phyloP scores from a whole-genome alignment of 2,113 vertebrate genomes.

The Crotalus helleri region DNA sequence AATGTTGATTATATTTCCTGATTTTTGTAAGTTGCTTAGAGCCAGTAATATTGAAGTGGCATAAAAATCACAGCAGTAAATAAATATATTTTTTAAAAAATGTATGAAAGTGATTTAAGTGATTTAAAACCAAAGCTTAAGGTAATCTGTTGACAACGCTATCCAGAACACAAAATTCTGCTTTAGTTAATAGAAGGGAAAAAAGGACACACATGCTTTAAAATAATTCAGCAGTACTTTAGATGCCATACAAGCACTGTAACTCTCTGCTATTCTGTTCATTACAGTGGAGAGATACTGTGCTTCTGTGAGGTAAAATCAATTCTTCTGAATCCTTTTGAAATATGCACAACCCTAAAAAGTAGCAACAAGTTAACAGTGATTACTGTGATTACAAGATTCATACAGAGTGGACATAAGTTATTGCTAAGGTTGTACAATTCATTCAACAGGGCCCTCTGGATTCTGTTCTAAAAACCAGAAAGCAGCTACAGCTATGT shows the following conservation, averaged over 20 bases:
- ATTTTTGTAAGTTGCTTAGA: not conserved
- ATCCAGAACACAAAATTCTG: not conserved
- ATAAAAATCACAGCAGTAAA: not conserved
- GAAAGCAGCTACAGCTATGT: not conserved
- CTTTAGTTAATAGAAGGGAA: not conserved
- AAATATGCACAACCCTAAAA: not conserved
- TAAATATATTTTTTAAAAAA: not conserved
- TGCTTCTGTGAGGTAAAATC: not conserved
- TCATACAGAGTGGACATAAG: not conserved
- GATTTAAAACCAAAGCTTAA: not conserved
- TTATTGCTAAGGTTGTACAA: not conserved
- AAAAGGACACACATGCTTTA: not conserved
- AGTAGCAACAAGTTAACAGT: not conserved
- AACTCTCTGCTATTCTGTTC: not conserved
- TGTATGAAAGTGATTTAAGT: not conserved
- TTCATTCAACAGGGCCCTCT: not conserved
- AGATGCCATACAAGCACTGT: not conserved
- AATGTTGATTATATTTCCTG: not conserved
- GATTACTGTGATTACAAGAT: accelerated
- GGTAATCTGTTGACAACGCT: not conserved
- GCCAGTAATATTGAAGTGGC: not conserved
- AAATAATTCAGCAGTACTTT: not conserved
- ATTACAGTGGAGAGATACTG: not conserved
- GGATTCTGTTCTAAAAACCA: not conserved
- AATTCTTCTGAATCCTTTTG: not conserved